Base-by-base conservation (phyloP, 2,888 invertebrate species). In the Ophion slaviceki region DNA sequence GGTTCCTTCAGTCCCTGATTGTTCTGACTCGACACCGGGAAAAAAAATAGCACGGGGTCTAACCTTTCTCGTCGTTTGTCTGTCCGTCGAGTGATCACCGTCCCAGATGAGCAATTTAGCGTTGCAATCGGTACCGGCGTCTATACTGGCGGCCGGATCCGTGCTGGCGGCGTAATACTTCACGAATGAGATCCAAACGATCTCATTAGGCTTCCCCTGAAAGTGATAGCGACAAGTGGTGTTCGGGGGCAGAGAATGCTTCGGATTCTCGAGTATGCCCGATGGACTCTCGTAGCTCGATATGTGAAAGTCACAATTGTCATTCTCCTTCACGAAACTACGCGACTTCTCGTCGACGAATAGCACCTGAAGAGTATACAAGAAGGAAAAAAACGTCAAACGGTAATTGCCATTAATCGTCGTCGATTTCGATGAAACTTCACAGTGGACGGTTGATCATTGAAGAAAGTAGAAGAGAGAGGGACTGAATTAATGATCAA, bases 201-300 rank as follows among this genome's bases (percentile, higher is more conserved):
- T 96, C 94, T 97, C 97, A 91, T 96, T 96, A 7, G 96, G 95
- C 77, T 96, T 96, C 45, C 97, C 97, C 94, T 96, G 95, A 92
- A 97, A 97, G 92, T 96, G 96, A 93, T 97, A 97, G 85, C 96
- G 96, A 92, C 97, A 97, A 7, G 97, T 97, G 0, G 97, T 97
- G 94, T 97, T 97, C 2, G 97, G 97, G 0, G 97, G 97, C 81
- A 97, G 94, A 1, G 97, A 97, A 93, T 97, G 97, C 72, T 96
- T 95, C 2, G 97, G 97, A 93, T 97, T 97, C 91, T 97, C 96
- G 76, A 97, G 93, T 72, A 96, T 95, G 5, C 97, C 97, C 87
- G 96, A 96, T 62, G 96, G 95, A 91, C 96, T 96, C 91, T 97
- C 97, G 90, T 96, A 96, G 61, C 97, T 96, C 84, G 96, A 96